Percentiles rank a stretch among this genome's conserved stretches.
phyloP scores from a whole-genome alignment of 2,888 invertebrate genomes.

The Diarsia mendica region DNA sequence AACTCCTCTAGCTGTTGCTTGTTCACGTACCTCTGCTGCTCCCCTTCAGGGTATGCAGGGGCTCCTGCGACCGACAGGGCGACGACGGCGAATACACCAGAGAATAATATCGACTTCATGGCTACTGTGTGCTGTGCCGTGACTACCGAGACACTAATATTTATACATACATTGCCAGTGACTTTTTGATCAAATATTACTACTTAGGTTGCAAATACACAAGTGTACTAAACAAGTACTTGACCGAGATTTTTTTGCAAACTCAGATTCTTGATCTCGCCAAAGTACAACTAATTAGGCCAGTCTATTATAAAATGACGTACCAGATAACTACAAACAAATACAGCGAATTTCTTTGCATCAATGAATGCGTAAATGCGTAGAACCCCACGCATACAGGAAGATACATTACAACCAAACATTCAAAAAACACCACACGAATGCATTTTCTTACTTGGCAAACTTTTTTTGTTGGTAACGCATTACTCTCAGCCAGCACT shows the following conservation, averaged over 20 bases:
- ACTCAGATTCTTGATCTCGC: constrained; percentile 60
- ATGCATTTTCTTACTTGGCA: not conserved
- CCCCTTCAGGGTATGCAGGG: constrained; percentile 68
- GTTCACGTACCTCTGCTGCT: constrained; percentile 57
- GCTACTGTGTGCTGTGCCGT: constrained; percentile 70
- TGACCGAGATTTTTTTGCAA: constrained; percentile 78
- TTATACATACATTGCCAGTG: constrained; percentile 77
- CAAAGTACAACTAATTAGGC: constrained; percentile 35
- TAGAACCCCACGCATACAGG: not conserved
- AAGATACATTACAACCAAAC: not conserved
- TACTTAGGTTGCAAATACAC: constrained; percentile 75
- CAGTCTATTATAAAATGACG: constrained; percentile 16
- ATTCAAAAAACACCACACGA: not conserved
- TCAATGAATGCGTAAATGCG: constrained; percentile 11
- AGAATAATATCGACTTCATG: constrained; percentile 77
- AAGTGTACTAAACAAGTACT: constrained; percentile 64
- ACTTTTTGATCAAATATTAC: constrained; percentile 67
- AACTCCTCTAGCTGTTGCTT: constrained; percentile 63
- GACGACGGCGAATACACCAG: constrained; percentile 68
- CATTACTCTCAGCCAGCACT: not conserved
- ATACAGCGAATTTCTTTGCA: not conserved
- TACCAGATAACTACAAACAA: not conserved
- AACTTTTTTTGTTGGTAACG: not conserved
- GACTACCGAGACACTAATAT: constrained; percentile 75
- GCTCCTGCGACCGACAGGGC: constrained; percentile 65